These are phyloP conservation scores for Anastatus disparis DNA, from an alignment of 1,140 invertebrate species.

Conservation along the genomic window DNA sequence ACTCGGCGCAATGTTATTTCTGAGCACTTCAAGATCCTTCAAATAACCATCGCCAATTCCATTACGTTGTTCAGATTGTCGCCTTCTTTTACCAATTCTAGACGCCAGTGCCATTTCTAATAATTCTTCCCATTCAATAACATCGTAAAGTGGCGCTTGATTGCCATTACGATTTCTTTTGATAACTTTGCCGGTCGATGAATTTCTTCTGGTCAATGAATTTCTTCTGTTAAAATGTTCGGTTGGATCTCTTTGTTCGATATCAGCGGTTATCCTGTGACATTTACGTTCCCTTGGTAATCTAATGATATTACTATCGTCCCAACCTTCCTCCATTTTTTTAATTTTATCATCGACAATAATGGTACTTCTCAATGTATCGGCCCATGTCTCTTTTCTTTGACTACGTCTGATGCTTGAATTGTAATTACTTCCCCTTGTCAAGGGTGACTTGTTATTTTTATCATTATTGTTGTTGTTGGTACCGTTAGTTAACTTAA, in stretches of 20 bases:
- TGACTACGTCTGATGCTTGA: constrained; percentile 29
- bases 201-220: constrained; percentile 42
- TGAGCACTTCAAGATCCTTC: constrained; percentile 56
- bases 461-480: not conserved
- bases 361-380: constrained; percentile 52
- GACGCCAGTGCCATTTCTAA: constrained; percentile 61
- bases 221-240: constrained; percentile 34
- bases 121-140: constrained; percentile 67
- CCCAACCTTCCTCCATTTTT: constrained; percentile 61
- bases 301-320: constrained; percentile 58
- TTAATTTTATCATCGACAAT: constrained; percentile 46
- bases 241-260: constrained; percentile 43
- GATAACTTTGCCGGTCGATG: constrained; percentile 7
- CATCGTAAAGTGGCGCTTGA: constrained; percentile 50
- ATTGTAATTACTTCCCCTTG: constrained; percentile 6
- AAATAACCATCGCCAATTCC: constrained; percentile 48
- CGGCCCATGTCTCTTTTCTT: constrained; percentile 65
- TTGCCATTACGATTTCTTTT: constrained; percentile 43
- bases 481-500: not conserved
- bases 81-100: constrained; percentile 48
- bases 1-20: constrained; percentile 15
- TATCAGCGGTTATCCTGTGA: constrained; percentile 56
- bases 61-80: constrained; percentile 18
- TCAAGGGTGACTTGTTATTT: not conserved
- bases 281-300: constrained; percentile 56